phyloP scores from a whole-genome alignment of 1,140 invertebrate species.

The Teleogryllus occipitalis region DNA sequence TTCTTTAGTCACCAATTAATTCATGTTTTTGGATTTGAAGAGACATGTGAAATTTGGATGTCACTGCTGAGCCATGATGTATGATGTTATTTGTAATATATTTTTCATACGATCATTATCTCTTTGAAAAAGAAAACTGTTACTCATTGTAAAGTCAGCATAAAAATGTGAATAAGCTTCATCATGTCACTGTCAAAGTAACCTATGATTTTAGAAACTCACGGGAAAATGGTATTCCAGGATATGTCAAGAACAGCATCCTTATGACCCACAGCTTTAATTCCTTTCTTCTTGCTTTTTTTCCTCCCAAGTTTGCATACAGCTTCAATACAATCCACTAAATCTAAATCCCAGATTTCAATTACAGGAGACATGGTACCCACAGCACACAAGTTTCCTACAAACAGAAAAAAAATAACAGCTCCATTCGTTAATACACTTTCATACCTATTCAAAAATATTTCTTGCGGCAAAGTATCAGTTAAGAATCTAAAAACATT shows the following conservation, averaged over 20 bases:
- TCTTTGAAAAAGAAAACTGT: too few relatives aligned
- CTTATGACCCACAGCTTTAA: slow-evolving; percentile 61
- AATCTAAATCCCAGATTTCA: slow-evolving; percentile 90
- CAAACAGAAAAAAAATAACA: slow-evolving; percentile 17
- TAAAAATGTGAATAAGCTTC: too few relatives aligned
- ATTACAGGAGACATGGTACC: slow-evolving; percentile 88
- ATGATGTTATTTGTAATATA: too few relatives aligned
- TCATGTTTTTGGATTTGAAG: too few relatives aligned
- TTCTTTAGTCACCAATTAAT: too few relatives aligned
- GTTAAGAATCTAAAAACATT: slow-evolving; percentile 15
- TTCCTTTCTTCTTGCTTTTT: slow-evolving; percentile 66
- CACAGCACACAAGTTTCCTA: slow-evolving; percentile 81
- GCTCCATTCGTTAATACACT: background rate
- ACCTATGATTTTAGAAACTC: background rate
- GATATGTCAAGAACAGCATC: slow-evolving; percentile 86
- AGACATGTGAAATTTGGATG: too few relatives aligned
- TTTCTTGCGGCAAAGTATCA: background rate
- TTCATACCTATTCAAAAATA: too few relatives aligned
- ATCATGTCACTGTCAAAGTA: too few relatives aligned
- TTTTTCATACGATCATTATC: too few relatives aligned
- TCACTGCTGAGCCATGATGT: too few relatives aligned
- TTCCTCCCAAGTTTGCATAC: slow-evolving; percentile 70
- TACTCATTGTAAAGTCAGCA: too few relatives aligned
- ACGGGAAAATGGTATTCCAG: slow-evolving; percentile 72
- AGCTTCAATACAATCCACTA: slow-evolving; percentile 83